Evolutionary conservation across 2,888 invertebrate genomes (phyloP), one percentile per base, ranked within the genome.

Genomic region (Tipula confusa): DNA sequence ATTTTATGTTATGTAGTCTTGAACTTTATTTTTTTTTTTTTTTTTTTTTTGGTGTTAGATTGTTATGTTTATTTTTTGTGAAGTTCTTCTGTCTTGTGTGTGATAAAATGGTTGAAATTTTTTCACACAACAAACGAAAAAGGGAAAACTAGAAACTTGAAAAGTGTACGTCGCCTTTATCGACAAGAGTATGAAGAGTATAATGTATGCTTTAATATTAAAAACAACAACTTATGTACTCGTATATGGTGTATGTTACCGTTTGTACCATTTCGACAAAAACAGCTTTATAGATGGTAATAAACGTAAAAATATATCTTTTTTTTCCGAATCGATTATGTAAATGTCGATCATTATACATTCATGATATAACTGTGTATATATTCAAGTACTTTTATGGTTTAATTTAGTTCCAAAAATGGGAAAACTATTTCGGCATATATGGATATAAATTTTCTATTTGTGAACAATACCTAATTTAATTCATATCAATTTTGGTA

Each of bases 381-480:
- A 43, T 36, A 15, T 43, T 43, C 43, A 43, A 43, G 64, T 64
- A 64, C 24, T 64, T 64, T 11, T 9, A 15, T 43, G 15, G 43
- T 43, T 43, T 2, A 43, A 15, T 43, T 43, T 43, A 11, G 24
- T 64, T 64, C 64, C 24, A 2, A 64, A 24, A 64, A 64, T 24
- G 24, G 24, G 11, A 64, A 64, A 64, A 64, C 18, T 64, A 64
- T 64, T 64, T 64, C n/a, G 64, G 64, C 43, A 43, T n/a, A 15
- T 43, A 43, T 24, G 1, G 9, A 64, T 64, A 64, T 64, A 64
- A n/a, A 64, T 64, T 64, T 64, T 64, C 24, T 64, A 64, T 24
- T 64, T 64, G 64, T 64, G 64, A 64, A 64, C 64, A 64, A 64
- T 64, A 64, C 64, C 64, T 24, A 64, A 64, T 64, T 64, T 64